Evolutionary conservation across 2,797 vertebrate species (phyloP).

Genomic region (Vireo griseus): DNA sequence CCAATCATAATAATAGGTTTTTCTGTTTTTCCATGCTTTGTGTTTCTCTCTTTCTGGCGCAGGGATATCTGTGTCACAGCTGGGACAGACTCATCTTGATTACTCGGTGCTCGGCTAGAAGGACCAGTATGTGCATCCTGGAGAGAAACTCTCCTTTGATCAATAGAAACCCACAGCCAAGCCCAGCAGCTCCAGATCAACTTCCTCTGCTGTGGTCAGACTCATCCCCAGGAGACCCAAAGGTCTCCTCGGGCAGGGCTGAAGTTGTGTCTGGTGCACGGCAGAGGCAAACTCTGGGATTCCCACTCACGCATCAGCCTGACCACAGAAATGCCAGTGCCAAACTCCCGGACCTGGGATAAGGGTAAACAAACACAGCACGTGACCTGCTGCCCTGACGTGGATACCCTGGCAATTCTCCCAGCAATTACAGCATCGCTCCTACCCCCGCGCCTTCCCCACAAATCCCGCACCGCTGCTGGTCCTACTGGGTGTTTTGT

Average conservation of each 20-base stretch:
- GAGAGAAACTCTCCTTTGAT: background rate
- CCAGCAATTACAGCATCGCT: slow-evolving; percentile 29
- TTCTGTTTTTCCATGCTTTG: slow-evolving; percentile 19
- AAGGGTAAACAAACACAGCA: slow-evolving; percentile 58
- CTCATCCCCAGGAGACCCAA: background rate
- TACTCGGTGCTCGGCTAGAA: background rate
- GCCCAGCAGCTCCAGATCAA: background rate
- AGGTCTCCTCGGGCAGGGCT: background rate
- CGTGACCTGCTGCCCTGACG: background rate
- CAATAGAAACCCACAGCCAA: slow-evolving; percentile 2
- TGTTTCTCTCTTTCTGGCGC: background rate
- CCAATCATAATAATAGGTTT: slow-evolving; percentile 43
- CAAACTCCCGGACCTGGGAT: background rate
- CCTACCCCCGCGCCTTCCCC: slow-evolving; percentile 1
- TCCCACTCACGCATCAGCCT: background rate
- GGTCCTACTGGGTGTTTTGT: background rate
- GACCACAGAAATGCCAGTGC: slow-evolving; percentile 48
- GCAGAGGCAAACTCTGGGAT: slow-evolving; percentile 10
- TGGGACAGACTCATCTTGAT: background rate
- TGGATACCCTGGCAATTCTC: slow-evolving; percentile 2
- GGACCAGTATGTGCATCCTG: background rate
- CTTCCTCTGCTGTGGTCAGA: slow-evolving; percentile 15
- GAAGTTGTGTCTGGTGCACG: background rate
- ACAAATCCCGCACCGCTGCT: background rate
- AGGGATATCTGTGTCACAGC: background rate